Base-by-base conservation (phyloP, 2,888 invertebrate species). In the Gonocerus acuteangulatus region DNA sequence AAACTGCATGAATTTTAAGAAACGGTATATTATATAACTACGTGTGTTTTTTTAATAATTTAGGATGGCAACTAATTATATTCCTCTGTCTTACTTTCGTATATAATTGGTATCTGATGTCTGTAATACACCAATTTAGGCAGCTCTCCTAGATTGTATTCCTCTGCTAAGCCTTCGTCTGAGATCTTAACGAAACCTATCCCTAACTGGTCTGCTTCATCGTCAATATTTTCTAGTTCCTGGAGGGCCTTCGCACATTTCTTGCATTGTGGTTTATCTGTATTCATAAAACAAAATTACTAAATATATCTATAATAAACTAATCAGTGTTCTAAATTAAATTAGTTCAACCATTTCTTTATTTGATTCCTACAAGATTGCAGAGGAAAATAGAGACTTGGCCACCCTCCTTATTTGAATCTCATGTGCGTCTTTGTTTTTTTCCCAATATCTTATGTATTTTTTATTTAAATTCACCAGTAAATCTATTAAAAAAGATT, bases 151-250 rank as follows among this genome's bases (percentile, higher is more conserved):
- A 94, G 80, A 79, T 89, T 93, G 78, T 94, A 94, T 77, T 94
- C 93, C 72, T 91, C 91, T 65, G 93, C 91, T 69, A 94, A 79
- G 70, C 84, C 83, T 75, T 92, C 89, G 73, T 94, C 94, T 71
- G 91, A 88, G 72, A 94, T 93, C 77, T 94, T 94, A 66, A 94
- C 93, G 75, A 94, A 93, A 68, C 92, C 93, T 72, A 94, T 93
- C 66, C 91, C 93, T 67, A 94, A 80, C 74, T 93, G 91, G 76
- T 93, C 93, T 34, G 93, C 93, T 75, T 94, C 93, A 71, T 94
- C 92, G 73, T 93, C 93, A 73, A 94, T 93, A 77, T 93, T 93
- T 76, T 94, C 93, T 75, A 94, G 75, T 76, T 93, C 92, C 76
- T 88, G 86, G 66, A 93, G 80, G 60, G 90, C 93, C 76, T 89